phyloP scores from a whole-genome alignment of 2,888 invertebrate genomes.

The Philereme transversata region DNA sequence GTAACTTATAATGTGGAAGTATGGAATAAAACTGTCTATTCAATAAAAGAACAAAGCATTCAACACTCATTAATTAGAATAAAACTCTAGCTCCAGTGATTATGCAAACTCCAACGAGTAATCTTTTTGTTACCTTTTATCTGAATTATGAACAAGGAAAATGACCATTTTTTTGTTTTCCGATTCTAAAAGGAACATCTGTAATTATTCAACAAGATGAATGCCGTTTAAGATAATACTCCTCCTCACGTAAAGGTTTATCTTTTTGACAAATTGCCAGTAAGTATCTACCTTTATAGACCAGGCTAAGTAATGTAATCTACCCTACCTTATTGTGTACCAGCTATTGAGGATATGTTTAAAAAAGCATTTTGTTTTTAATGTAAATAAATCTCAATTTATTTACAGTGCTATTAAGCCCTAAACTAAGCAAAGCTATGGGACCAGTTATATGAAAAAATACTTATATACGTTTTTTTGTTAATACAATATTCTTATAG shows the following conservation, averaged over 20 bases:
- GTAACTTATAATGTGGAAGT: too few species aligned
- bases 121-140: constrained; percentile 14
- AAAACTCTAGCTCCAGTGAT: constrained; percentile 3
- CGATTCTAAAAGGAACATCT: constrained; percentile 52
- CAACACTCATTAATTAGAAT: constrained; percentile 13
- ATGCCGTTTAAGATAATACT: constrained; percentile 72
- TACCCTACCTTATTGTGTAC: constrained; percentile 15
- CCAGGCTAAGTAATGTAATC: constrained; percentile 62
- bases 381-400: too few species aligned
- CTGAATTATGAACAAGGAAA: constrained; percentile 34
- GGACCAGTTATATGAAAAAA: too few species aligned
- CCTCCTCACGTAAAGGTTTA: constrained; percentile 75
- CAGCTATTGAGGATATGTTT: too few species aligned
- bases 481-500: too few species aligned
- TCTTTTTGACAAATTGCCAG: constrained; percentile 77
- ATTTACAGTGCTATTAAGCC: too few species aligned
- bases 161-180: constrained; percentile 46
- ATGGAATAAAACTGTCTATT: too few species aligned
- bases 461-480: too few species aligned
- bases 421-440: too few species aligned
- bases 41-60: background rate
- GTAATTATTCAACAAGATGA: constrained; percentile 77
- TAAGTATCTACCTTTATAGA: constrained; percentile 53
- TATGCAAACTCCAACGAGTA: constrained; percentile 16
- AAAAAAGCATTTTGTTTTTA: too few species aligned